A percentile compares a stretch with the other conserved stretches of the same genome.
phyloP scores from a whole-genome alignment of 2,888 invertebrate genomes.

The Stenchaetothrips biformis region DNA sequence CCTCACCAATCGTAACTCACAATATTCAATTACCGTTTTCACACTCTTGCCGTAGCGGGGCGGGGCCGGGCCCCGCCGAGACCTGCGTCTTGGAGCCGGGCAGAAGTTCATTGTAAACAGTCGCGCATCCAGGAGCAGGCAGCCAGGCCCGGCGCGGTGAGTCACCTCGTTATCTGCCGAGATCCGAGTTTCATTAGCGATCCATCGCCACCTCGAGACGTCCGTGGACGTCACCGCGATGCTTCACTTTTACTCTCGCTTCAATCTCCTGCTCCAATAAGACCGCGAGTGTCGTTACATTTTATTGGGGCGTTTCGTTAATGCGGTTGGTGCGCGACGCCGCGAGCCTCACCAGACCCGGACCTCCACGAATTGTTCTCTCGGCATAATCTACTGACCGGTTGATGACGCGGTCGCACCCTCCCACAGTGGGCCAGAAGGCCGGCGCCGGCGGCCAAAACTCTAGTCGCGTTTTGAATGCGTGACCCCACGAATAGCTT shows the following conservation, averaged over 20 bases:
- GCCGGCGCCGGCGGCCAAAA: no score
- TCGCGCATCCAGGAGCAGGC: neutral
- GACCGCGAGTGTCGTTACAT: neutral
- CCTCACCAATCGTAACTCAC: neutral
- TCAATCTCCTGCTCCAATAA: conserved; percentile 9
- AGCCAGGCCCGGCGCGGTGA: neutral
- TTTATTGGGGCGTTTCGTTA: conserved; percentile 18
- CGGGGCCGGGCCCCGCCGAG: neutral
- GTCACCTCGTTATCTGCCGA: neutral
- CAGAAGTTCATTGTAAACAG: neutral
- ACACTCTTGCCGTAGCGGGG: neutral
- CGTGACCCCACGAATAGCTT: no score
- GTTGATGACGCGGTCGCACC: no score
- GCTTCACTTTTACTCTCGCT: conserved; percentile 6
- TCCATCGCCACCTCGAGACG: conserved; percentile 1
- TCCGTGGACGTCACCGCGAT: neutral
- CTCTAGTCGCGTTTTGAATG: no score
- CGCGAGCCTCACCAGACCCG: neutral
- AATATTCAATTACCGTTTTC: conserved; percentile 15
- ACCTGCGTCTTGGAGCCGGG: neutral
- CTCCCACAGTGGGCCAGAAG: no score
- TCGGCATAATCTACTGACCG: no score
- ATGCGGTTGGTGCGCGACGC: neutral
- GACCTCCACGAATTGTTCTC: no score
- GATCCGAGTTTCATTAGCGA: conserved; percentile 15